Evolutionary conservation across 2,113 vertebrate species (phyloP).

Genomic region (Heliornis fulica): DNA sequence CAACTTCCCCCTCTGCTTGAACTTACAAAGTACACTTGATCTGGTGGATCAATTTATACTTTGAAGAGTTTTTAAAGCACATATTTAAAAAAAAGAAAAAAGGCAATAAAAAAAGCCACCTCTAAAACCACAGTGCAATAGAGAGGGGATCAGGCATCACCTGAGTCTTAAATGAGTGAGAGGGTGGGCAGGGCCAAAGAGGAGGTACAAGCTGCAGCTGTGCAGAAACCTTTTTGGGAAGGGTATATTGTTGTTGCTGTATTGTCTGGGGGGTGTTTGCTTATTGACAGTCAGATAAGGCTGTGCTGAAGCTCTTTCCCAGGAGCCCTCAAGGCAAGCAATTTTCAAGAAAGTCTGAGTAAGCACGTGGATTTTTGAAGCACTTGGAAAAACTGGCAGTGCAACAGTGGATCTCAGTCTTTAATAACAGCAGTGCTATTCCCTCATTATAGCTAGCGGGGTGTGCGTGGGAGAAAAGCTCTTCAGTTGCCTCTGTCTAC

Average conservation of each 20-base stretch:
- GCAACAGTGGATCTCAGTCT: not conserved
- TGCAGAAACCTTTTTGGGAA: not conserved
- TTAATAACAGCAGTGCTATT: not conserved
- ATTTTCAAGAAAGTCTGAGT: constrained; percentile 19
- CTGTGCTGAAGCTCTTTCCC: not conserved
- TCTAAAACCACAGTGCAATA: not conserved
- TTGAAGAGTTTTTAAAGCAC: not conserved
- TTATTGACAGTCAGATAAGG: not conserved
- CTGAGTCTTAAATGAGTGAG: not conserved
- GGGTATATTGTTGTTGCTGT: not conserved
- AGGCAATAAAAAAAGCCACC: not conserved
- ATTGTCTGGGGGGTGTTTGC: not conserved
- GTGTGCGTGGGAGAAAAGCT: not conserved
- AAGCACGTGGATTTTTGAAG: not conserved
- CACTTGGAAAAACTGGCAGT: not conserved
- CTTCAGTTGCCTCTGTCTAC: not conserved
- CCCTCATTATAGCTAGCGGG: not conserved
- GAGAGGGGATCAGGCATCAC: not conserved
- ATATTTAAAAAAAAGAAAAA: not conserved
- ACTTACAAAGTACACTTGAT: not conserved
- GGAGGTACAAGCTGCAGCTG: not conserved
- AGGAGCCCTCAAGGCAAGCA: not conserved
- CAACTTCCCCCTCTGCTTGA: not conserved
- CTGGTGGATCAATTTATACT: not conserved
- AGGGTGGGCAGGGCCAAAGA: not conserved